These are phyloP conservation scores for Caranx ignobilis DNA, from an alignment of 2,113 vertebrate species.

Conservation along the genomic window DNA sequence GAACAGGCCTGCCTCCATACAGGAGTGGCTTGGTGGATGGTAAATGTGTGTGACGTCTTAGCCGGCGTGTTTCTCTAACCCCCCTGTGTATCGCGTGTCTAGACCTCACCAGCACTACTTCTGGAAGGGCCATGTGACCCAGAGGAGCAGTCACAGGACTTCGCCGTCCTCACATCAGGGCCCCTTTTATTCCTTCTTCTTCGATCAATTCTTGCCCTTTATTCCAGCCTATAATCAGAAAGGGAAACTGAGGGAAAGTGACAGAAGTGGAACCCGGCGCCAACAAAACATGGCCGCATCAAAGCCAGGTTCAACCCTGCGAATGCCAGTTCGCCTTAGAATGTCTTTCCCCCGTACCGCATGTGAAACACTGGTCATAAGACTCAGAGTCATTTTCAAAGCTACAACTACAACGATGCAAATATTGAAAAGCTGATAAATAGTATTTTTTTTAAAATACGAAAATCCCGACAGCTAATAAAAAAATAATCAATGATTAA, in stretches of 20 bases:
- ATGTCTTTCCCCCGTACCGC: not conserved
- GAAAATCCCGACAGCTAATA: not conserved
- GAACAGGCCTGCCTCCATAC: constrained; percentile 61
- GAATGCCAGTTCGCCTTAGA: constrained; percentile 10
- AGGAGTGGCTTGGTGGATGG: constrained; percentile 66
- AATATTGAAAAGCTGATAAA: not conserved
- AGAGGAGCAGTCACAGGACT: constrained; percentile 62
- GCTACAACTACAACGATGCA: not conserved
- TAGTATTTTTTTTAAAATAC: no score
- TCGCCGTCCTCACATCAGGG: constrained; percentile 38
- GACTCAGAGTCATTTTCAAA: not conserved
- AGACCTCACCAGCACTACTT: constrained; percentile 66
- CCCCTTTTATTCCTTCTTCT: constrained; percentile 5
- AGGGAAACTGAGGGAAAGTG: constrained; percentile 55
- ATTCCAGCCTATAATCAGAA: constrained; percentile 35
- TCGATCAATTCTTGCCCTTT: constrained; percentile 49
- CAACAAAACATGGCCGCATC: constrained; percentile 14
- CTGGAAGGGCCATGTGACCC: constrained; percentile 73
- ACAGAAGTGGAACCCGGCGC: constrained; percentile 31
- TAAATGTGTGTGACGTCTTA: constrained; percentile 71
- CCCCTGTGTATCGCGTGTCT: constrained; percentile 82
- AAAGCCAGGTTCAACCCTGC: constrained; percentile 5
- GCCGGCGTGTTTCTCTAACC: constrained; percentile 60
- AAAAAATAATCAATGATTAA: no score
- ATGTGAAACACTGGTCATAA: not conserved